Evolutionary conservation across 2,888 invertebrate genomes (phyloP).

Genomic region (Gastracanthus pulcherrimus): DNA sequence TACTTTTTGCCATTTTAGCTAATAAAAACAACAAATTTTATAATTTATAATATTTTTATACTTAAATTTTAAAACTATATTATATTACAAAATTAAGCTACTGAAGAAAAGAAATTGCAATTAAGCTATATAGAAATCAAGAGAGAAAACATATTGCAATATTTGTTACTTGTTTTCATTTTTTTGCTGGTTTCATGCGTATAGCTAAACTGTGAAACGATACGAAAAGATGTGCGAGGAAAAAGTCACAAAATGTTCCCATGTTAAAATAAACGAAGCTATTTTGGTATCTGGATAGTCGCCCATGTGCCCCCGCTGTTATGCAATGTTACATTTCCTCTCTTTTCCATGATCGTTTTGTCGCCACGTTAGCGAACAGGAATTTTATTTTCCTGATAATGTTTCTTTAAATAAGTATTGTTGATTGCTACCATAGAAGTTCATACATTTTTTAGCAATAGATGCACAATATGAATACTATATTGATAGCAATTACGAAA

Average conservation of each 20-base stretch:
- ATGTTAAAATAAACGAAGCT: constrained; percentile 75
- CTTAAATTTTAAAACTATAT: no score
- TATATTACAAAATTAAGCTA: no score
- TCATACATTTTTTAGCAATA: background rate
- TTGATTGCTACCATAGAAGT: background rate
- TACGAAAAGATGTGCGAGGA: constrained; percentile 53
- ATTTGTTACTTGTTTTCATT: constrained; percentile 34
- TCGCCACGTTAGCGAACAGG: constrained; percentile 20
- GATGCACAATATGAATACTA: background rate
- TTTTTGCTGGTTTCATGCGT: background rate
- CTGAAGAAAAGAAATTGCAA: no score
- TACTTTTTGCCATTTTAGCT: no score
- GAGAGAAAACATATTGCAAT: background rate
- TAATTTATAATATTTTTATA: no score
- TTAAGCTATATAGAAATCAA: no score
- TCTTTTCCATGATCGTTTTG: constrained; percentile 62
- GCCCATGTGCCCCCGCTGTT: constrained; percentile 72
- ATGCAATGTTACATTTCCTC: constrained; percentile 73
- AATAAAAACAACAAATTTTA: no score
- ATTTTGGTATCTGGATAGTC: constrained; percentile 75
- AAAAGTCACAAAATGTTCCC: constrained; percentile 67
- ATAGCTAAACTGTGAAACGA: constrained; percentile 56
- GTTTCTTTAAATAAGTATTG: background rate
- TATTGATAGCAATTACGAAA: no score
- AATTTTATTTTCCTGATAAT: constrained; percentile 29